Conservation (phyloP, 2,888 invertebrate species). For the Tetramorium bicarinatum region DNA sequence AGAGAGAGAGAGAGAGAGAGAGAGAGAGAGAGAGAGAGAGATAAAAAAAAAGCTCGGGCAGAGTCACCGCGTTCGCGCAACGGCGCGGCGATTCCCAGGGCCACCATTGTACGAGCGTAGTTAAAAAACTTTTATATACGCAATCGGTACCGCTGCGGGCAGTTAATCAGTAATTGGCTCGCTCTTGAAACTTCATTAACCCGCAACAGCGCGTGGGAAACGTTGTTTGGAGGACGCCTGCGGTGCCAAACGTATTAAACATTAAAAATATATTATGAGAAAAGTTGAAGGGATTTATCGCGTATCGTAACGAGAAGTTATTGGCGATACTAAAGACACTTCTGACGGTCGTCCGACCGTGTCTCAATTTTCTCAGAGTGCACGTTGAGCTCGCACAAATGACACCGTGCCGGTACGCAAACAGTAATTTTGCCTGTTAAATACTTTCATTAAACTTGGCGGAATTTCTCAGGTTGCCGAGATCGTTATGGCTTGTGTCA, state of each 20-base stretch:
- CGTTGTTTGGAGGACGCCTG: not conserved
- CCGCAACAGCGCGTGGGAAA: conserved; percentile 40
- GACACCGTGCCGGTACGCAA: conserved; percentile 27
- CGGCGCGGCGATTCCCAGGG: conserved; percentile 10
- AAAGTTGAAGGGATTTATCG: not conserved
- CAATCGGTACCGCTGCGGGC: conserved; percentile 28
- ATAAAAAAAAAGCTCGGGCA: not conserved
- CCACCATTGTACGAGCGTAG: conserved; percentile 7
- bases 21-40: not conserved
- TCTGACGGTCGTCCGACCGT: not conserved
- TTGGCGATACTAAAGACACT: conserved; percentile 27
- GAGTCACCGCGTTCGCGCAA: conserved; percentile 2
- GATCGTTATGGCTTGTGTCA: conserved; percentile 63
- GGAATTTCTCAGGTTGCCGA: conserved; percentile 77
- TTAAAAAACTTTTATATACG: conserved; percentile 51
- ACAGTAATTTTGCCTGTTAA: conserved; percentile 74
- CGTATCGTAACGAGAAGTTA: not conserved
- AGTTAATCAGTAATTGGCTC: conserved; percentile 44
- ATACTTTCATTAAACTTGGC: conserved; percentile 80
- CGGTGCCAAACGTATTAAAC: not conserved
- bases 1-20: not conserved
- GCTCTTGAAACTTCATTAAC: conserved; percentile 39
- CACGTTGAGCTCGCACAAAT: conserved; percentile 21
- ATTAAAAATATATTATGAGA: not conserved
- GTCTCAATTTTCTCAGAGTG: conserved; percentile 63